Base-by-base conservation (phyloP, 2,113 vertebrate species). In the Dromas ardeola region DNA sequence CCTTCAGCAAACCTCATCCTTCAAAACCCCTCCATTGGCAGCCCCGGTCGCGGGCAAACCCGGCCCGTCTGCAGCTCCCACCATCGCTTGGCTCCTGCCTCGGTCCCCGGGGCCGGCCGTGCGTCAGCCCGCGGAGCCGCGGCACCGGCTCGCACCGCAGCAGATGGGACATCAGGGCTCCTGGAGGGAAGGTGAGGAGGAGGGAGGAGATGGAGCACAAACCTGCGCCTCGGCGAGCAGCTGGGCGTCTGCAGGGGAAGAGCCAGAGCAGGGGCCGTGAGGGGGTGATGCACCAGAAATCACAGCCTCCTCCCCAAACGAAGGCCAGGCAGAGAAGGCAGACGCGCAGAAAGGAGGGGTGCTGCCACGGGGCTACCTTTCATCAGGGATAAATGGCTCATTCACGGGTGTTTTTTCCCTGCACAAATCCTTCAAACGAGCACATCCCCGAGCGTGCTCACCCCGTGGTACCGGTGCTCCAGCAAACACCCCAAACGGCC, bases 171-270 rank as follows among this genome's bases (percentile, higher is more conserved):
- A 2, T 3, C 2, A 10, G 63, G 32, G 19, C 66, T 91, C 47
- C 43, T 19, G 59, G 49, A 23, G n/a, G 80, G 50, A 55, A 15
- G 15, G 20, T 7, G 36, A 53, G 67, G 58, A 74, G 86, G 30
- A 86, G 71, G 53, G 29, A 67, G 58, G 30, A 40, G 76, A 7
- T 0, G 4, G 79, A n/a, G 36, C 2, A 2, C 7, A 52, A 88
- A 91, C 20, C 29, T 38, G 70, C 5, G n/a, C 38, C 5, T 20
- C 7, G 2, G 3, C 1, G 9, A 63, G 52, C 1, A 0, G 42
- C 58, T 0, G 1, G 52, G 52, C 5, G 9, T 3, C 1, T 0
- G 3, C 1, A 0, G 38, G 20, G 7, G 11, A 6, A 6, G 56
- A 86, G 55, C 20, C 3, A 0, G 61, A 19, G 34, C 11, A 15